Percentiles rank a stretch among this genome's conserved stretches.
These are phyloP conservation scores for Rhegmatorhina hoffmannsi DNA, from an alignment of 2,113 vertebrate species.

Conservation along the genomic window DNA sequence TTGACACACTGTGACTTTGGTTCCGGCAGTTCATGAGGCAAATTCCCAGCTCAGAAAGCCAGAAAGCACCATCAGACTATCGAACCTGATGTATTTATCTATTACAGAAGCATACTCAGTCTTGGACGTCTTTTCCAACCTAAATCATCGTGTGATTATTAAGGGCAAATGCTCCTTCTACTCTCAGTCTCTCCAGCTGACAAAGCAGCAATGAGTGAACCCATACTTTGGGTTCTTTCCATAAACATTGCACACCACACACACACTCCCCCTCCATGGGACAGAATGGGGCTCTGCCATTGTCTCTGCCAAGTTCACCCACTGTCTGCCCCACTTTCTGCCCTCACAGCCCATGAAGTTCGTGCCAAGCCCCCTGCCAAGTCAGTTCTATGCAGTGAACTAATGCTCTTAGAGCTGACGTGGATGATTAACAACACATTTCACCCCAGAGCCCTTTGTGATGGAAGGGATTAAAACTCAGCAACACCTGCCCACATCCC, in stretches of 20 bases:
- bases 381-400: neutral
- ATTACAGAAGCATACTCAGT: accelerated
- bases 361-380: neutral
- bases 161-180: accelerated
- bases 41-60: neutral
- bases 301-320: neutral
- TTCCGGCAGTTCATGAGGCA: neutral
- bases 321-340: neutral
- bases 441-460: neutral
- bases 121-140: neutral
- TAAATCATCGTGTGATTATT: neutral
- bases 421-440: neutral
- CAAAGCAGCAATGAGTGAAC: neutral
- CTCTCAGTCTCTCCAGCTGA: neutral
- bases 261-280: neutral
- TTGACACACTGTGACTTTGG: neutral
- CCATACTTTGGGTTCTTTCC: neutral
- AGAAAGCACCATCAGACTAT: neutral
- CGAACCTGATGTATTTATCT: neutral
- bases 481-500: neutral
- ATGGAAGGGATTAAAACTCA: neutral
- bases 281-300: neutral
- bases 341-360: neutral
- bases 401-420: neutral
- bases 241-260: neutral